Evolutionary conservation across 1,140 invertebrate species (phyloP), one percentile per base, ranked within the genome.

Genomic region (Dryas iulia): DNA sequence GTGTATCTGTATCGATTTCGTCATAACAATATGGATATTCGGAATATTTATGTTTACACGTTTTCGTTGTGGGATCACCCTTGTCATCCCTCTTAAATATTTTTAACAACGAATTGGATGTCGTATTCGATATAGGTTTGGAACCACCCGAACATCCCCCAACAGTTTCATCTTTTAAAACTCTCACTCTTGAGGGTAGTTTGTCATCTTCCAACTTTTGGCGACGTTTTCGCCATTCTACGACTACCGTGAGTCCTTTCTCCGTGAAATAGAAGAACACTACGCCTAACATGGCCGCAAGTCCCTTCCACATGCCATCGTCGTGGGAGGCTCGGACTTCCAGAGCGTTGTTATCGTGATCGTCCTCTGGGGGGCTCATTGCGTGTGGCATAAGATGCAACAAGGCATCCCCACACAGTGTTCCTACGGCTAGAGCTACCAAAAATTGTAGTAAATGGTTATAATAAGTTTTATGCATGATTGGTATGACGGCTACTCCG

Each of bases 331-430:
- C 59, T 62, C 72, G 67, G 74, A 81, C 52, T 83, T 84, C 75
- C 92, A 75, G 3, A 6, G 65, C 71, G 12, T 67, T 72, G 7
- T 71, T 74, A 7, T 69, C 60, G 70, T 87, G 83, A 14, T 83
- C 91, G 84, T 93, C 93, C 88, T 94, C 72, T 84, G 93, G 88
- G 77, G 82, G 81, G 62, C 87, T 89, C 90, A 93, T 96, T 73
- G 96, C 97, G 92, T 98, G 98, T 57, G 98, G 98, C 80, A 99
- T 93, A 14, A 99, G 93, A 94, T 99, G 98, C 66, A 99, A 93
- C 25, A 99, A 91, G 1, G 98, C 98, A 93, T 98, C 98, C 4
- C 97, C 97, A 39, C 96, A 96, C 57, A 99, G 92, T 3, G 97
- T 97, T 11, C 97, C 98, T 30, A 99, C 96, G 28, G 98, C 98